Percentiles rank a stretch among this genome's conserved stretches.
These are phyloP conservation scores for Aphelenchoides bicaudatus DNA, from an alignment of 2,888 invertebrate species.

Conservation along the genomic window DNA sequence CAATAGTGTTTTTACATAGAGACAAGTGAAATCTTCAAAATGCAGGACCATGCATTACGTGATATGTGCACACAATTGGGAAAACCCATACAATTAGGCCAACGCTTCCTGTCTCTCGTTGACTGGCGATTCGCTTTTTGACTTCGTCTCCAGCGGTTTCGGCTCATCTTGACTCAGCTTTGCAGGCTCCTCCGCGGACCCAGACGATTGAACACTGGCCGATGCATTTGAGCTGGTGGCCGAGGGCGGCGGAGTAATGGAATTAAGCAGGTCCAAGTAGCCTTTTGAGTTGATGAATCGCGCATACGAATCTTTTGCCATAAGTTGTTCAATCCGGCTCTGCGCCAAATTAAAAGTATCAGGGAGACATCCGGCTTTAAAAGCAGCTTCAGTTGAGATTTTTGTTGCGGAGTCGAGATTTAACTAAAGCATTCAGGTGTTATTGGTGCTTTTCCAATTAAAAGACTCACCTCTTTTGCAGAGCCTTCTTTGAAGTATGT, in stretches of 20 bases:
- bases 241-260: conserved; percentile 15
- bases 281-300: conserved; percentile 36
- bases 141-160: no score
- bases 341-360: conserved; percentile 56
- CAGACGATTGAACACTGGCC: conserved; percentile 2
- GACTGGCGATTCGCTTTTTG: no score
- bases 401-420: conserved; percentile 55
- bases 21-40: no score
- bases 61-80: no score
- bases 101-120: no score
- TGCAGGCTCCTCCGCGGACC: background rate
- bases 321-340: conserved; percentile 49
- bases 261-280: conserved; percentile 26
- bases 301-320: conserved; percentile 54
- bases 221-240: background rate
- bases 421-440: conserved; percentile 37
- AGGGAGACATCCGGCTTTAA: conserved; percentile 42
- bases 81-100: no score
- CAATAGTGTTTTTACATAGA: no score
- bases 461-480: conserved; percentile 42
- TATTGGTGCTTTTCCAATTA: conserved; percentile 2
- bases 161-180: no score
- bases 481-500: conserved; percentile 47
- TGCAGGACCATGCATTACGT: no score
- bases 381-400: conserved; percentile 49